Percentiles rank a stretch among this genome's conserved stretches.
Evolutionary conservation across 2,888 invertebrate genomes (phyloP).

Genomic region (Drosophila mercatorum): DNA sequence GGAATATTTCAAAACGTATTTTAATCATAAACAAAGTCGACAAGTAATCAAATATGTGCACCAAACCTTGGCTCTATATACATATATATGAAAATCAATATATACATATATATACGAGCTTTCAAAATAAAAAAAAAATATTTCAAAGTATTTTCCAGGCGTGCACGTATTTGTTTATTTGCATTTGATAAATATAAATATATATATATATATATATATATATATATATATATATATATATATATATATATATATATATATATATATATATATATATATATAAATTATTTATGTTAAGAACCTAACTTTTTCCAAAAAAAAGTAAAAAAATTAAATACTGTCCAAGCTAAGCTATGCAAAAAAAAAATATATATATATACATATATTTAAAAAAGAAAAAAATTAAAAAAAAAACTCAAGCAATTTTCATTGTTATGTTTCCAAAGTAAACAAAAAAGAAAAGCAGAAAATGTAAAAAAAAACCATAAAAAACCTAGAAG

Average conservation of each 20-base stretch:
- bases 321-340: constrained; percentile 32
- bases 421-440: constrained; percentile 61
- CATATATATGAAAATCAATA: not conserved
- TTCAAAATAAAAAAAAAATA: not conserved
- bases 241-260: constrained; percentile 1
- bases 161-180: constrained; percentile 25
- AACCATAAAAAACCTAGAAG: constrained; percentile 57
- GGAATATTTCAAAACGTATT: constrained; percentile 9
- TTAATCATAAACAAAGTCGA: constrained; percentile 28
- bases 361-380: not conserved
- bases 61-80: not conserved
- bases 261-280: constrained; percentile 4
- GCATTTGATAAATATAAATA: constrained; percentile 18
- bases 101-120: not conserved
- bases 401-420: constrained; percentile 26
- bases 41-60: constrained; percentile 25
- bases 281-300: constrained; percentile 14
- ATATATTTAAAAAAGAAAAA: not conserved
- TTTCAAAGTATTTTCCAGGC: not conserved
- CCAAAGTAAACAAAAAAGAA: constrained; percentile 55
- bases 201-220: constrained; percentile 3
- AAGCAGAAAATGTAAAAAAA: constrained; percentile 10
- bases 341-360: constrained; percentile 57
- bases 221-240: constrained; percentile 2
- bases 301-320: constrained; percentile 21